These are phyloP conservation scores for Macquaria ambigua DNA, from an alignment of 2,113 vertebrate species.

Conservation along the genomic window DNA sequence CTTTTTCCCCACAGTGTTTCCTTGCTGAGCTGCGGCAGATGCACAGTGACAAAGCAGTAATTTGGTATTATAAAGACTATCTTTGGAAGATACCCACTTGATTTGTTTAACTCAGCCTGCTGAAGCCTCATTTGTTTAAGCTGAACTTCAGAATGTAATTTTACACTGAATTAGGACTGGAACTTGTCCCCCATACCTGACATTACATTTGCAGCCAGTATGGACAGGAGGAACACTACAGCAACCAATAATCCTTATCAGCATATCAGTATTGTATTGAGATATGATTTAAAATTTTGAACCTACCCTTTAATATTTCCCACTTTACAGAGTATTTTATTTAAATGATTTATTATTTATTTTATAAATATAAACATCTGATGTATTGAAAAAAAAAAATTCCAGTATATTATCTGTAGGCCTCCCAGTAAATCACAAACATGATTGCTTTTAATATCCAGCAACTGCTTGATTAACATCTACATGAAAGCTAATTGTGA, in stretches of 20 bases:
- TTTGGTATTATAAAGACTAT: background rate
- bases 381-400: background rate
- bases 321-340: background rate
- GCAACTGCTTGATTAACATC: background rate
- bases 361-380: background rate
- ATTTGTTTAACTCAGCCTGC: background rate
- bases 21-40: background rate
- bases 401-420: background rate
- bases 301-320: background rate
- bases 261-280: background rate
- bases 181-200: background rate
- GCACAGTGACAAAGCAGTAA: background rate
- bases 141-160: background rate
- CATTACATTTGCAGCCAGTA: background rate
- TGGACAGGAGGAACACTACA: background rate
- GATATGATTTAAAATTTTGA: background rate
- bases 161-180: background rate
- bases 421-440: background rate
- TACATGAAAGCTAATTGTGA: conserved; percentile 71
- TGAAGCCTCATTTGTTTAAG: background rate
- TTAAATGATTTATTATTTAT: background rate
- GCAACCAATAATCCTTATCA: background rate
- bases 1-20: background rate
- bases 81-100: background rate
- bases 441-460: background rate